Base-by-base conservation (phyloP, 2,888 invertebrate species). In the Stegana nigrithorax region DNA sequence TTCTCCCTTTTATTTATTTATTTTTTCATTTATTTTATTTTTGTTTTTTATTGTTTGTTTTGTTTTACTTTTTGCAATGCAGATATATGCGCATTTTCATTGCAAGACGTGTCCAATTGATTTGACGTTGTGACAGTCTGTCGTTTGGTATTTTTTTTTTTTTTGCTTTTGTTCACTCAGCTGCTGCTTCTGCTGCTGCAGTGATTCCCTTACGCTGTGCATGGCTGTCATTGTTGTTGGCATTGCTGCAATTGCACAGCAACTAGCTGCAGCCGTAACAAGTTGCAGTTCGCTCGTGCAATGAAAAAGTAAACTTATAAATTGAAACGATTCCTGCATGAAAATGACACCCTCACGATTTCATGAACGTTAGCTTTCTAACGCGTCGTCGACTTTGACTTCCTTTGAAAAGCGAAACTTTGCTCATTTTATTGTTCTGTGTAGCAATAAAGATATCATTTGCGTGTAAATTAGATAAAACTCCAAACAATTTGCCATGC, bases 21-120 rank as follows among this genome's bases (percentile, higher is more conserved):
- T 2, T 55, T 39, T 57, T 39, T 58, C 21, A 23, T 39, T 53
- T 29, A 10, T 23, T 36, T 17, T 21, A 12, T 17, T 32, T 55
- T 5, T 12, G 7, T 6, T 53, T 53, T 29, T 53, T 53, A 7
- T 53, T 53, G 5, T 32, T 10, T 2, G n/a, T n/a, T 17, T 21
- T 25, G n/a, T 26, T 57, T 17, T 42, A 7, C 19, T 44, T 57
- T 12, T 8, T 57, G 42, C 32, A 26, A 39, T 42, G 57, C 29
- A 45, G 42, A 25, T 44, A 47, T 59, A 59, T 55, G 53, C 53
- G 53, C 53, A 55, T 55, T 55, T 57, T 51, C 55, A 60, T 59
- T 64, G 59, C 64, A 68, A 69, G 70, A 71, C 71, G 72, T 72
- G 70, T 68, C 66, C 72, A 70, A 72, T 72, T 72, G 72, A 70